phyloP scores from a whole-genome alignment of 2,113 vertebrate genomes.

The Castor canadensis region DNA sequence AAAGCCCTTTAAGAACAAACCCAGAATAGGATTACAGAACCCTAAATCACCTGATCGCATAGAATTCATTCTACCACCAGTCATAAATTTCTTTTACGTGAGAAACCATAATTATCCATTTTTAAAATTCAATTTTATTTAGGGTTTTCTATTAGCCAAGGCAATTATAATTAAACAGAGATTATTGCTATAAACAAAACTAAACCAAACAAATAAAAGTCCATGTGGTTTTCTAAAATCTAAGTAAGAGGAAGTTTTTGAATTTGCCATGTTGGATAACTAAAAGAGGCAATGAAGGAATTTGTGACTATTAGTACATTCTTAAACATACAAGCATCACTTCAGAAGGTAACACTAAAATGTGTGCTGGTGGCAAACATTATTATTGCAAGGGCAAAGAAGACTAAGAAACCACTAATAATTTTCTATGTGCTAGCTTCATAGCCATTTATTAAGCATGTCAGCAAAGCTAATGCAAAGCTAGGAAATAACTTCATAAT shows the following conservation, averaged over 20 bases:
- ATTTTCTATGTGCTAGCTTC: background rate
- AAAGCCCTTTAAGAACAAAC: background rate
- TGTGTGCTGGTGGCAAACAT: background rate
- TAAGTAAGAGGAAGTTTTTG: background rate
- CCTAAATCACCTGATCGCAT: background rate
- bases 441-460: background rate
- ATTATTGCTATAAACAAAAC: background rate
- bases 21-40: background rate
- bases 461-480: background rate
- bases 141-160: background rate
- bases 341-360: background rate
- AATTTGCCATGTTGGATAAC: background rate
- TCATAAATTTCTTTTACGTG: background rate
- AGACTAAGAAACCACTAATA: background rate
- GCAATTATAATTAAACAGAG: background rate
- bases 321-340: background rate
- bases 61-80: background rate
- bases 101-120: background rate
- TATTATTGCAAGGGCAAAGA: background rate
- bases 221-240: background rate
- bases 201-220: background rate
- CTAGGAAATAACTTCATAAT: background rate
- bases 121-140: slow-evolving; percentile 29
- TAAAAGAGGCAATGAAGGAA: background rate
- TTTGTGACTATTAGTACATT: background rate